Evolutionary conservation across 2,113 vertebrate genomes (phyloP).

Genomic region (Zapornia atra): DNA sequence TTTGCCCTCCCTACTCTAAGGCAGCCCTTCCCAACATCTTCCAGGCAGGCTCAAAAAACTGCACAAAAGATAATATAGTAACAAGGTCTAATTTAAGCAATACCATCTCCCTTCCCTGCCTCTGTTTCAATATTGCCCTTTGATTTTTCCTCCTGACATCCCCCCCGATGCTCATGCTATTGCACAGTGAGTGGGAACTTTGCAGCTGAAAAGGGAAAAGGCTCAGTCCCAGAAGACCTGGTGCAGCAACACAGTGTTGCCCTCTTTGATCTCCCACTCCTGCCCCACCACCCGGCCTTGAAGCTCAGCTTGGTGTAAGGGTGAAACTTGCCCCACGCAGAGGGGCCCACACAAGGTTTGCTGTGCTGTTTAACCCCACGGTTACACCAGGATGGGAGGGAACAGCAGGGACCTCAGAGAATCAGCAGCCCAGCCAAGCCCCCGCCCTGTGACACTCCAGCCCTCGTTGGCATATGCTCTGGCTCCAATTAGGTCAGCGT

Average conservation of each 20-base stretch:
- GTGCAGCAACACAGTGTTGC: background rate
- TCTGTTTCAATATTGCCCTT: background rate
- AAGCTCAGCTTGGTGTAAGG: background rate
- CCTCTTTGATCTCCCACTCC: background rate
- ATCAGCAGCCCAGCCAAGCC: background rate
- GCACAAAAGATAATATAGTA: background rate
- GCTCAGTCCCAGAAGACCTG: background rate
- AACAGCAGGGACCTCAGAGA: accelerated
- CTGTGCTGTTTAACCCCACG: background rate
- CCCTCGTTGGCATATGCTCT: background rate
- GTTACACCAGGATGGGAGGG: background rate
- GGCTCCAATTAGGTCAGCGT: background rate
- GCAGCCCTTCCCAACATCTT: background rate
- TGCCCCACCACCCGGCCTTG: background rate
- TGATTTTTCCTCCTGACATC: accelerated
- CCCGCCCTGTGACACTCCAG: accelerated
- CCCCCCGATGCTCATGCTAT: accelerated
- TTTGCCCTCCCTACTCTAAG: background rate
- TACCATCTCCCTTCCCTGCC: background rate
- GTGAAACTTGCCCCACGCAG: accelerated
- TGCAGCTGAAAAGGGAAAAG: background rate
- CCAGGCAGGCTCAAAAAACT: background rate
- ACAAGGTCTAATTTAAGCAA: background rate
- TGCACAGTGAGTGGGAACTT: accelerated
- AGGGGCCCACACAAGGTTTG: background rate